These are phyloP conservation scores for Lasiommata megera DNA, from an alignment of 2,888 invertebrate genomes.

Conservation along the genomic window DNA sequence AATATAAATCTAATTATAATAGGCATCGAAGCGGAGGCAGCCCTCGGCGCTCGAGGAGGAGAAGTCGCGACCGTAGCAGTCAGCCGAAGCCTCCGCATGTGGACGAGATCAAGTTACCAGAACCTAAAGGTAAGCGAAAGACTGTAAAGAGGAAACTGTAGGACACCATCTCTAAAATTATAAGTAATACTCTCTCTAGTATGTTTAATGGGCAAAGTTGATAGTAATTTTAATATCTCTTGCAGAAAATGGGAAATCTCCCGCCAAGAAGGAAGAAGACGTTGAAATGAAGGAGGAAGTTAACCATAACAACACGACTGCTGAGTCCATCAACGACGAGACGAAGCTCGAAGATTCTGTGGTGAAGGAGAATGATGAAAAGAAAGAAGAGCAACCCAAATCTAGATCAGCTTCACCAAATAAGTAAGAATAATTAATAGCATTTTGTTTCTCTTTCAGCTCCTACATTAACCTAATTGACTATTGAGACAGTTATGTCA, in stretches of 20 bases:
- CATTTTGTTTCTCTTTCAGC: no score
- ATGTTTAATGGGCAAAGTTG: no score
- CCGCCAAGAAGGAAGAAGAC: constrained; percentile 61
- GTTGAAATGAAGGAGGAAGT: constrained; percentile 62
- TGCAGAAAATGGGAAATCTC: constrained; percentile 72
- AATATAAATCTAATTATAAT: no score
- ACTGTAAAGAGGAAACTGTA: no score
- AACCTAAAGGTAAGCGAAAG: constrained; percentile 56
- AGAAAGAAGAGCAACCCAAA: constrained; percentile 55
- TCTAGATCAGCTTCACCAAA: constrained; percentile 69
- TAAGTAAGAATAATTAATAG: constrained; percentile 46
- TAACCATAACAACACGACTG: constrained; percentile 44
- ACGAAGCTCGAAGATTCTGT: constrained; percentile 40
- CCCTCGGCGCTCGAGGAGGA: constrained; percentile 63
- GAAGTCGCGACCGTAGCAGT: constrained; percentile 58
- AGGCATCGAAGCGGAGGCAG: constrained; percentile 74
- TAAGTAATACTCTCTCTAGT: no score
- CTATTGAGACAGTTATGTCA: no score
- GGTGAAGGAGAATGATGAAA: constrained; percentile 43
- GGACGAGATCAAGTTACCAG: constrained; percentile 60
- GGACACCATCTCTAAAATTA: no score
- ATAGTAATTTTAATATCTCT: constrained; percentile 4
- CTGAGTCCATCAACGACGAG: constrained; percentile 58
- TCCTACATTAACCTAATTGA: no score
- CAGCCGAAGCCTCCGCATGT: constrained; percentile 50